A percentile compares a stretch with the other conserved stretches of the same genome.
Evolutionary conservation across 2,797 vertebrate species (phyloP).

Genomic region (Dendrocincla tyrannina): DNA sequence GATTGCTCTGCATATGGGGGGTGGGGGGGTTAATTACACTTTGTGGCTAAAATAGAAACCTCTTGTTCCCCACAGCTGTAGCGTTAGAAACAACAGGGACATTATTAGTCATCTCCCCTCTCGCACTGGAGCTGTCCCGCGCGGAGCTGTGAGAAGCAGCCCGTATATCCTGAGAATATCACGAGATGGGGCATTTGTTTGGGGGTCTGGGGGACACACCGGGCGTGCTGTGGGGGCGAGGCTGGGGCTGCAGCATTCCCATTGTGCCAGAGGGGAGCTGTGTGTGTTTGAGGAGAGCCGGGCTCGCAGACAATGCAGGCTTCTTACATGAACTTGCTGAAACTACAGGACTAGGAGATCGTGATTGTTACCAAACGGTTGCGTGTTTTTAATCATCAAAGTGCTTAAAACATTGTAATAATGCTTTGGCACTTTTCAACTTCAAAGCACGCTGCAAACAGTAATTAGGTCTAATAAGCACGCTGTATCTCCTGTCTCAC

Average conservation of each 20-base stretch:
- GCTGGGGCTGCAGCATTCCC: slow-evolving; percentile 9
- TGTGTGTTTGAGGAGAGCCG: not conserved
- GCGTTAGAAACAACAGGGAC: not conserved
- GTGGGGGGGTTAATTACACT: not conserved
- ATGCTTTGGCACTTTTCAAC: slow-evolving; percentile 20
- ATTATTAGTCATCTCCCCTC: not conserved
- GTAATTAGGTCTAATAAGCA: slow-evolving; percentile 44
- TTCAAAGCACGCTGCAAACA: slow-evolving; percentile 13
- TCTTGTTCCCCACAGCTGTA: not conserved
- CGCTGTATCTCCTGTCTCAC: slow-evolving; percentile 16
- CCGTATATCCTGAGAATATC: accelerated
- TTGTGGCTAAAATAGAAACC: not conserved
- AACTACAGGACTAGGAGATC: not conserved
- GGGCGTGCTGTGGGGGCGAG: not conserved
- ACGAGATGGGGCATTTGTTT: not conserved
- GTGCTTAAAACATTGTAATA: slow-evolving; percentile 54
- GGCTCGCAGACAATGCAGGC: slow-evolving; percentile 1
- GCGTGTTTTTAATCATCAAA: slow-evolving; percentile 41
- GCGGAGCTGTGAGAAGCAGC: not conserved
- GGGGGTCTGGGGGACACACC: not conserved
- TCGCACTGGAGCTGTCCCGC: not conserved
- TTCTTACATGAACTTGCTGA: slow-evolving; percentile 48
- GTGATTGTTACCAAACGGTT: slow-evolving; percentile 5
- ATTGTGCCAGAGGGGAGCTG: slow-evolving; percentile 20
- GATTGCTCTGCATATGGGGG: not conserved